phyloP scores from a whole-genome alignment of 1,140 invertebrate genomes.

The Euura saliciscinereae region DNA sequence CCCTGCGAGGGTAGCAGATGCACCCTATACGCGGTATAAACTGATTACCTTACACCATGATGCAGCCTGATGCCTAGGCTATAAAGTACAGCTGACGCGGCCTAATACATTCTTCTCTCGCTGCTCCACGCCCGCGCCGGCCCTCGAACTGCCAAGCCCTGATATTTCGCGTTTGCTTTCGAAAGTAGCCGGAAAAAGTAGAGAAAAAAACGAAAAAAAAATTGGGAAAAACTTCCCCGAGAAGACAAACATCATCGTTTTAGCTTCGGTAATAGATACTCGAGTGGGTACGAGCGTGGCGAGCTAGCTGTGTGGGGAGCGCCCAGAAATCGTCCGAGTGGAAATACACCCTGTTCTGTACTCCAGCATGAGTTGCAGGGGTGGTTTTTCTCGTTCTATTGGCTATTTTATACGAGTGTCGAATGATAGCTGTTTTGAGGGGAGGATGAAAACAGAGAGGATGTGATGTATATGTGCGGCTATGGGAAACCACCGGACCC shows the following conservation, averaged over 20 bases:
- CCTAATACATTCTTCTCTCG: conserved; percentile 46
- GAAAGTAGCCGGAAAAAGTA: too few species aligned
- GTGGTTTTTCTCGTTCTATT: not conserved
- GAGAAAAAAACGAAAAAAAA: too few species aligned
- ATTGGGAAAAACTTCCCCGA: too few species aligned
- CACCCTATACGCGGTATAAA: conserved; percentile 39
- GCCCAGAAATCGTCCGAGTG: not conserved
- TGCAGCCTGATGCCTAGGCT: conserved; percentile 38
- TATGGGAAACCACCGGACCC: not conserved
- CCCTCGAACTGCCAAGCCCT: not conserved
- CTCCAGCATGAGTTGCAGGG: not conserved
- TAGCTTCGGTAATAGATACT: not conserved
- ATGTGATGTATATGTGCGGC: too few species aligned
- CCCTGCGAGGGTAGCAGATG: conserved; percentile 31
- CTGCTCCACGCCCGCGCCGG: not conserved
- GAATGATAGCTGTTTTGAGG: not conserved
- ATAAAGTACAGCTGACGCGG: conserved; percentile 50
- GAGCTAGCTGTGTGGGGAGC: not conserved
- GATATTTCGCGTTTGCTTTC: too few species aligned
- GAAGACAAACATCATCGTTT: too few species aligned
- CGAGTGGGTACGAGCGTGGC: not conserved
- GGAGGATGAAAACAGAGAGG: too few species aligned
- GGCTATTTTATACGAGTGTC: conserved; percentile 1
- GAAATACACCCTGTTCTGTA: not conserved
- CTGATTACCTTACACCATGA: conserved; percentile 37